A percentile compares a stretch with the other conserved stretches of the same genome.
Conservation (phyloP, 2,113 vertebrate species). For the Xiphias gladius region DNA sequence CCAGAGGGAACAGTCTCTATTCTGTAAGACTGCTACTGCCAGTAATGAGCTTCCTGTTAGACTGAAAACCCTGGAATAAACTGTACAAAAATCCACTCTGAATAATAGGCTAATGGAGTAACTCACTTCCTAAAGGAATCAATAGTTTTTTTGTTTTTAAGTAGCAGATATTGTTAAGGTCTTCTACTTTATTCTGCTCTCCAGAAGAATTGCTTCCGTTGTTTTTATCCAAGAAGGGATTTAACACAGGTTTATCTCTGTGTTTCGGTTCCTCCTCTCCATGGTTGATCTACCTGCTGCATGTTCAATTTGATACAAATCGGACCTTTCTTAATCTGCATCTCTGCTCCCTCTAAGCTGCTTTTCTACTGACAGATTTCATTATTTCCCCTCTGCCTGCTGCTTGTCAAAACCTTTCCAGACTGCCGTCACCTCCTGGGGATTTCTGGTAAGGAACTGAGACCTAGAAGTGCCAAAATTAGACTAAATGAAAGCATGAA, state of each 20-base stretch:
- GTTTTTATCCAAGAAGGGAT: not conserved
- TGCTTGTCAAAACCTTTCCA: slow-evolving; percentile 38
- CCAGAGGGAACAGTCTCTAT: not conserved
- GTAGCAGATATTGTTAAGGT: not conserved
- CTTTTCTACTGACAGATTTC: slow-evolving; percentile 17
- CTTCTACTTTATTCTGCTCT: not conserved
- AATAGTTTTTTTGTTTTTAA: not conserved
- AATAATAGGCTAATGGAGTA: not conserved
- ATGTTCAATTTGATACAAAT: slow-evolving; percentile 1
- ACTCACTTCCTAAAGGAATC: not conserved
- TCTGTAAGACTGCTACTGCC: not conserved
- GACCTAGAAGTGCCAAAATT: slow-evolving; percentile 47
- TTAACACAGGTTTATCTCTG: not conserved
- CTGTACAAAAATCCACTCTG: not conserved
- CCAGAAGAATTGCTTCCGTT: not conserved
- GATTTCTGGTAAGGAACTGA: slow-evolving; percentile 47
- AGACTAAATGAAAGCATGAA: slow-evolving; percentile 49
- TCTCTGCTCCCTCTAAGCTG: slow-evolving; percentile 18
- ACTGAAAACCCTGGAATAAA: not conserved
- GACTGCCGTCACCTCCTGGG: slow-evolving; percentile 26
- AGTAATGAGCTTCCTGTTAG: not conserved
- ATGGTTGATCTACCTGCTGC: not conserved
- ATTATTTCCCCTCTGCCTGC: slow-evolving; percentile 5
- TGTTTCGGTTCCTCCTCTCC: slow-evolving; percentile 1
- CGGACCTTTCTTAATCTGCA: not conserved